Evolutionary conservation across 2,113 vertebrate species (phyloP).

Genomic region (Willisornis vidua): DNA sequence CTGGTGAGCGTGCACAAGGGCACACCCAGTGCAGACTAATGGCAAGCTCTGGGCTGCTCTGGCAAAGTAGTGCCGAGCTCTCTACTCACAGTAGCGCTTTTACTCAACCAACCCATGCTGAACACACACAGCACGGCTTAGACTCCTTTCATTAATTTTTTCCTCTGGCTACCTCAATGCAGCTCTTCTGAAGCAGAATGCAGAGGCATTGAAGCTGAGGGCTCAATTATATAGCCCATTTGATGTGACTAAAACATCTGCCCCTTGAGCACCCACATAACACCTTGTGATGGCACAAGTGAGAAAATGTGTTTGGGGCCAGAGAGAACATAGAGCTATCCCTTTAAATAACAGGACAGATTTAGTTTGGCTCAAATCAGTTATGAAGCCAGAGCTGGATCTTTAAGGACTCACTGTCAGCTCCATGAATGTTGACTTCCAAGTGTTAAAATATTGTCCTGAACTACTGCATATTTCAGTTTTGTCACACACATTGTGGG

Average conservation of each 20-base stretch:
- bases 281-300: not conserved
- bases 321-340: not conserved
- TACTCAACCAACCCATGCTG: not conserved
- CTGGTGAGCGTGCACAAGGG: not conserved
- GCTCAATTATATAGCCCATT: not conserved
- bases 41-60: fast-evolving
- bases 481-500: not conserved
- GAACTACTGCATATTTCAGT: not conserved
- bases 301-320: not conserved
- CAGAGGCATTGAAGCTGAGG: not conserved
- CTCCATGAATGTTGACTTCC: not conserved
- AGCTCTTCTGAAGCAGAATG: not conserved
- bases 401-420: not conserved
- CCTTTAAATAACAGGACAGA: not conserved
- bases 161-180: not conserved
- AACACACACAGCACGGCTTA: not conserved
- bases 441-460: not conserved
- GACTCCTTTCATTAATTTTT: not conserved
- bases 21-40: fast-evolving
- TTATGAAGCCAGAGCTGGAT: not conserved
- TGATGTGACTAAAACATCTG: not conserved
- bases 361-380: not conserved
- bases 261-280: not conserved
- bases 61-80: not conserved
- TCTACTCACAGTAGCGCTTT: fast-evolving